These are phyloP conservation scores for Mesochorus sp. DNA, from an alignment of 2,888 invertebrate species.

Conservation along the genomic window DNA sequence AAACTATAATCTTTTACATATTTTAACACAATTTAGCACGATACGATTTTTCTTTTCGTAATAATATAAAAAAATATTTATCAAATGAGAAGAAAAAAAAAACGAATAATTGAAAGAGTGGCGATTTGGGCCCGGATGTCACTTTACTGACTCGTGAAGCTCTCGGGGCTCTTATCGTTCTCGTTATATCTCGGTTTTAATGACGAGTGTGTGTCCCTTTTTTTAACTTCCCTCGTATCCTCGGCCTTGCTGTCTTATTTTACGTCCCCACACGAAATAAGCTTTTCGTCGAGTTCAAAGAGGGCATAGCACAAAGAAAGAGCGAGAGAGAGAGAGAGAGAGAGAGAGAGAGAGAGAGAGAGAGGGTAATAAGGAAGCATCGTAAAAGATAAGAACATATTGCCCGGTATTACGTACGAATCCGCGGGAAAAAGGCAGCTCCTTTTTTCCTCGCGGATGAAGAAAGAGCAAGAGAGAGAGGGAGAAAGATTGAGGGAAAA, in stretches of 20 bases:
- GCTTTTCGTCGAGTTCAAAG: slow-evolving; percentile 31
- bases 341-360: slow-evolving; percentile 2
- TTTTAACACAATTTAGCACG: no score
- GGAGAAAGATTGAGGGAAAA: background rate
- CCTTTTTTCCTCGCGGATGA: background rate
- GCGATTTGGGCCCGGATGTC: no score
- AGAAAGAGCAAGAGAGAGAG: background rate
- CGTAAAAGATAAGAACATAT: slow-evolving; percentile 56
- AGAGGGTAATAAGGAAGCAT: slow-evolving; percentile 10
- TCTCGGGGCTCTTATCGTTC: background rate
- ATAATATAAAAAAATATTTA: no score
- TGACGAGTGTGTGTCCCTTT: background rate
- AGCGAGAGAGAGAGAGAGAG: slow-evolving; percentile 4
- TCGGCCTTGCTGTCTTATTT: slow-evolving; percentile 30
- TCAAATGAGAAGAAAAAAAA: no score
- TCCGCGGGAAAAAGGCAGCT: slow-evolving; percentile 1
- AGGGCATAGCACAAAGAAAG: no score
- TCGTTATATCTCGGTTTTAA: background rate
- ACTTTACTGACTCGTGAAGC: background rate
- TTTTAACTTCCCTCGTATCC: background rate
- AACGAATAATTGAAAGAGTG: background rate
- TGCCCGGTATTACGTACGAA: slow-evolving; percentile 50
- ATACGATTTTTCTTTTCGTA: no score
- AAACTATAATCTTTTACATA: no score
- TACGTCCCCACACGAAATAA: slow-evolving; percentile 17